Conservation (phyloP, 1,140 invertebrate species). For the Drosophila orosa region DNA sequence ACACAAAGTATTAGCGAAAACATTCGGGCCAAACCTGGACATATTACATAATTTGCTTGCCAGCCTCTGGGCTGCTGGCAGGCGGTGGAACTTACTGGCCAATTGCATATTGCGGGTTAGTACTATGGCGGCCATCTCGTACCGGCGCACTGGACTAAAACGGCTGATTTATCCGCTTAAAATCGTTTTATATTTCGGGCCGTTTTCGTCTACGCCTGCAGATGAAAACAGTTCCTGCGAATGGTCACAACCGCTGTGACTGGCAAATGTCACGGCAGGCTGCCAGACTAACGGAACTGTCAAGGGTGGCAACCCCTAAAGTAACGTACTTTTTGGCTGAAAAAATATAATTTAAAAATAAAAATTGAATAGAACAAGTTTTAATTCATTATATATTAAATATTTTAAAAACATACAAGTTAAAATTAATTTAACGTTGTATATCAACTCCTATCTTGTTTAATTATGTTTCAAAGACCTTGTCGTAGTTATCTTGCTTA, state of each 20-base stretch:
- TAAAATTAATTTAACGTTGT: background rate
- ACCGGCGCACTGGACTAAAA: slow-evolving; percentile 37
- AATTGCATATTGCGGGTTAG: slow-evolving; percentile 76
- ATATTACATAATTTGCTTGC: slow-evolving; percentile 71
- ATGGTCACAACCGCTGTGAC: background rate
- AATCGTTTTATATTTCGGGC: slow-evolving; percentile 29
- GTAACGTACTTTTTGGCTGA: background rate
- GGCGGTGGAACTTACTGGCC: slow-evolving; percentile 71
- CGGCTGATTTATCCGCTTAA: slow-evolving; percentile 19
- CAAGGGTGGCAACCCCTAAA: background rate
- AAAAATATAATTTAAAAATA: background rate
- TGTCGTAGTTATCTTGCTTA: slow-evolving; percentile 8
- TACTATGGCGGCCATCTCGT: slow-evolving; percentile 76
- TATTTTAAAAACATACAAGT: background rate
- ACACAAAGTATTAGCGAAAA: slow-evolving; percentile 24
- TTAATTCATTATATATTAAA: too few relatives aligned
- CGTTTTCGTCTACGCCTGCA: slow-evolving; percentile 28
- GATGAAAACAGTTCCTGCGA: slow-evolving; percentile 24
- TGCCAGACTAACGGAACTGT: background rate
- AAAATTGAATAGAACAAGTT: too few relatives aligned
- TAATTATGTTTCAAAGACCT: slow-evolving; percentile 15
- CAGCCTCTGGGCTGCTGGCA: background rate
- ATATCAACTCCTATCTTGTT: background rate
- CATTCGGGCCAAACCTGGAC: slow-evolving; percentile 13
- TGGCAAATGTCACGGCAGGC: background rate